Percentiles rank a stretch among this genome's conserved stretches.
Evolutionary conservation across 2,113 vertebrate genomes (phyloP).

Genomic region (Anolis sagrei): DNA sequence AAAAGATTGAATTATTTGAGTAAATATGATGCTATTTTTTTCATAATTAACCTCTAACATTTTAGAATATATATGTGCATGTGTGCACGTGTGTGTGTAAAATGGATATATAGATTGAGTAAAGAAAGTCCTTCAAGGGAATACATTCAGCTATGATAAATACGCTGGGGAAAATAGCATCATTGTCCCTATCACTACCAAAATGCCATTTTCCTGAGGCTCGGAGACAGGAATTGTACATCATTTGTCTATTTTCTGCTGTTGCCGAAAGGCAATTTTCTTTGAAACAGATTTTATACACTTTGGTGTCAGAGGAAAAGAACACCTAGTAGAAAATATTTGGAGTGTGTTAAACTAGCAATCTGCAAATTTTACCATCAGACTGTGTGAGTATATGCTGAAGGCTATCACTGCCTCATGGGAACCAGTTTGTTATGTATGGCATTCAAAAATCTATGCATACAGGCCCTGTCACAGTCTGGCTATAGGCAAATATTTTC

Average conservation of each 20-base stretch:
- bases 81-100: not conserved
- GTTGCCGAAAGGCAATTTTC: conserved; percentile 1
- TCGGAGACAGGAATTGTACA: not conserved
- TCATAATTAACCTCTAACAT: too few species aligned
- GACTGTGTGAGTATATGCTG: not conserved
- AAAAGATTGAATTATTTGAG: not conserved
- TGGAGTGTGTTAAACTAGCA: not conserved
- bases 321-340: not conserved
- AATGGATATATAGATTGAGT: not conserved
- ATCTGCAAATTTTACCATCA: not conserved
- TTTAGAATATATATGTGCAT: too few species aligned
- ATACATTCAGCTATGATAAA: not conserved
- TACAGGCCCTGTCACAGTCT: not conserved
- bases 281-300: conserved; percentile 5
- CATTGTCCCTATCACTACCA: not conserved
- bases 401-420: not conserved
- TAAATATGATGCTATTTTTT: not conserved
- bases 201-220: not conserved
- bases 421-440: not conserved
- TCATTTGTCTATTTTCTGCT: conserved; percentile 10
- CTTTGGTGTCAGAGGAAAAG: not conserved
- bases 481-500: not conserved
- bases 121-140: not conserved
- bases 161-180: not conserved
- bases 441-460: not conserved